Percentiles rank a stretch among this genome's conserved stretches.
phyloP scores from a whole-genome alignment of 2,113 vertebrate species.

The Mystacornis crossleyi region DNA sequence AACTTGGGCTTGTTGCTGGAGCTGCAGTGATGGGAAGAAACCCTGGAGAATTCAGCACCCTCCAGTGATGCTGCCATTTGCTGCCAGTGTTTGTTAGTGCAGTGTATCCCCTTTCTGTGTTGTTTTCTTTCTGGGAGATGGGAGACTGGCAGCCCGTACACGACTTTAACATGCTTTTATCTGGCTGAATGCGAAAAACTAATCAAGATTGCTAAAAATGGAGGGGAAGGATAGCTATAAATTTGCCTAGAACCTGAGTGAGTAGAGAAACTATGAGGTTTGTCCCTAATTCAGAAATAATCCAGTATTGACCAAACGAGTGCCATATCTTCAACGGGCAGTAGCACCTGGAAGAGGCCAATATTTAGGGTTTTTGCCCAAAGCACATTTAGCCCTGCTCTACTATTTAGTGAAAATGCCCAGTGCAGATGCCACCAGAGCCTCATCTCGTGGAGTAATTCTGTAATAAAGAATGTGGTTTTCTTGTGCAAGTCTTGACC shows the following conservation, averaged over 20 bases:
- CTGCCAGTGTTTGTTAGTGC: background rate
- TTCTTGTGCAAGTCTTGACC: constrained; percentile 57
- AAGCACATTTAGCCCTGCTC: constrained; percentile 57
- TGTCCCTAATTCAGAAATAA: background rate
- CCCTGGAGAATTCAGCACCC: background rate
- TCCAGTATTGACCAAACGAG: background rate
- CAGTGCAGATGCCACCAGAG: constrained; percentile 50
- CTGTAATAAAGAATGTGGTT: constrained; percentile 48
- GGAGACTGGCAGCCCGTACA: background rate
- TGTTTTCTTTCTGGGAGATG: background rate
- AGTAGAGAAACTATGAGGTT: background rate
- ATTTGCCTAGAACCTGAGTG: background rate
- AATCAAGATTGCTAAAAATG: background rate
- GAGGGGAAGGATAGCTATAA: background rate
- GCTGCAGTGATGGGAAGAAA: background rate
- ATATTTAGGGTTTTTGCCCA: constrained; percentile 58
- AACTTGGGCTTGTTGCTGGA: background rate
- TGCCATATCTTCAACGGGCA: background rate
- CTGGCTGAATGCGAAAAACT: background rate
- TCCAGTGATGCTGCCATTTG: background rate
- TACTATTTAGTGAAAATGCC: constrained; percentile 17
- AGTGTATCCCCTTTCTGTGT: background rate
- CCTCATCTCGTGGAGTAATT: constrained; percentile 28
- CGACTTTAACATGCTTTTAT: background rate
- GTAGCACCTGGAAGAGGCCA: constrained; percentile 41